These are phyloP conservation scores for Urocynchramus pylzowi DNA, from an alignment of 2,113 vertebrate genomes.

Conservation along the genomic window DNA sequence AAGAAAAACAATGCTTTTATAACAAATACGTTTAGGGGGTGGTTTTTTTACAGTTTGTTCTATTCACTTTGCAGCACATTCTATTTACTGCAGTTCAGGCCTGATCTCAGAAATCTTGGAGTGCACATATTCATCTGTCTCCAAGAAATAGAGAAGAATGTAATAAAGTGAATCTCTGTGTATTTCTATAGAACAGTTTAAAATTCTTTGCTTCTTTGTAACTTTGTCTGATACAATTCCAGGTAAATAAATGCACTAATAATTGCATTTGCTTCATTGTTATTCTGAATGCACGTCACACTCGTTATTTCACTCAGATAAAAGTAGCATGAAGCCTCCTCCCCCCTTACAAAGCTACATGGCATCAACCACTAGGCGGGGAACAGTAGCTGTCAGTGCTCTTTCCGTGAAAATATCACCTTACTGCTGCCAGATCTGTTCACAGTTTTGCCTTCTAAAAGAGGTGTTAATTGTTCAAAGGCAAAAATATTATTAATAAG, in stretches of 20 bases:
- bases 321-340: not conserved
- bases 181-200: not conserved
- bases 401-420: not conserved
- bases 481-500: not conserved
- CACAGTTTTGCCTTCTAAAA: not conserved
- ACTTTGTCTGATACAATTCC: not conserved
- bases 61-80: not conserved
- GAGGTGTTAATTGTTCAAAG: not conserved
- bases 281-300: not conserved
- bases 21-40: accelerated
- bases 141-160: not conserved
- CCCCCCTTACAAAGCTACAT: not conserved
- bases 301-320: not conserved
- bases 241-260: not conserved
- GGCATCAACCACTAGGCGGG: not conserved
- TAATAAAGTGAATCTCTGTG: not conserved
- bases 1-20: not conserved
- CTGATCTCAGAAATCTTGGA: not conserved
- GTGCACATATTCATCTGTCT: too few relatives aligned
- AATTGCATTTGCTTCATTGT: not conserved
- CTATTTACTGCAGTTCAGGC: not conserved
- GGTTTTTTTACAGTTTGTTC: not conserved
- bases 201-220: not conserved
- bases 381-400: not conserved
- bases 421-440: not conserved